Conservation (phyloP, 2,113 vertebrate species). For the Steatornis caripensis region DNA sequence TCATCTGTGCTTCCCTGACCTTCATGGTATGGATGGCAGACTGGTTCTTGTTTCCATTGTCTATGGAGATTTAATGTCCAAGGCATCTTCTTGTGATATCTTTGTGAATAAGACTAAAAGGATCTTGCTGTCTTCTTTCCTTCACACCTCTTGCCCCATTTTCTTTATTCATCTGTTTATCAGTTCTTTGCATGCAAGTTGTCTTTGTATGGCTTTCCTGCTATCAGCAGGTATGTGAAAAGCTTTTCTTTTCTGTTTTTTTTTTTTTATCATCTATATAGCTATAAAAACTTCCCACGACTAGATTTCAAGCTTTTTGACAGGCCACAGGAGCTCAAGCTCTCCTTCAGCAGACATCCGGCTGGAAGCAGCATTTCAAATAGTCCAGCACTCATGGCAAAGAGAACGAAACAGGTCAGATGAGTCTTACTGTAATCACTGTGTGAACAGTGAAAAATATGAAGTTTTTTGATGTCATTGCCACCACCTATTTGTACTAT, state of each 20-base stretch:
- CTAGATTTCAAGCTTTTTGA: slow-evolving; percentile 89
- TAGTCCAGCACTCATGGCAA: slow-evolving; percentile 93
- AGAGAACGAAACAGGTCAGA: slow-evolving; percentile 94
- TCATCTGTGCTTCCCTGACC: not conserved
- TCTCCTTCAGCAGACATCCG: slow-evolving; percentile 79
- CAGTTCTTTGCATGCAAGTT: not conserved
- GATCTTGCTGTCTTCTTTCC: not conserved
- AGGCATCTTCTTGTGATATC: not conserved
- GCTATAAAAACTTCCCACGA: slow-evolving; percentile 89
- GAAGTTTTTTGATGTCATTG: not conserved
- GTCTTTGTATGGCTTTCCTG: not conserved
- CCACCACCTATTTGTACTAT: not conserved
- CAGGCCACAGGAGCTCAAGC: slow-evolving; percentile 81
- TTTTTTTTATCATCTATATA: slow-evolving; percentile 22
- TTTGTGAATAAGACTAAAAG: not conserved
- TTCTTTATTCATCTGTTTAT: not conserved
- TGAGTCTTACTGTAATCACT: not conserved
- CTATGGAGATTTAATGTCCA: not conserved
- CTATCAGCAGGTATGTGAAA: not conserved
- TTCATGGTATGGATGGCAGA: not conserved
- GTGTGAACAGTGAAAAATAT: not conserved
- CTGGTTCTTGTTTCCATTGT: not conserved
- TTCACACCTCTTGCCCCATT: no score
- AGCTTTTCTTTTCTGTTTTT: slow-evolving; percentile 1
- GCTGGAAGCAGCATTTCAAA: slow-evolving; percentile 82